Conservation (phyloP, 2,797 vertebrate species). For the Cichlasoma orientale region DNA sequence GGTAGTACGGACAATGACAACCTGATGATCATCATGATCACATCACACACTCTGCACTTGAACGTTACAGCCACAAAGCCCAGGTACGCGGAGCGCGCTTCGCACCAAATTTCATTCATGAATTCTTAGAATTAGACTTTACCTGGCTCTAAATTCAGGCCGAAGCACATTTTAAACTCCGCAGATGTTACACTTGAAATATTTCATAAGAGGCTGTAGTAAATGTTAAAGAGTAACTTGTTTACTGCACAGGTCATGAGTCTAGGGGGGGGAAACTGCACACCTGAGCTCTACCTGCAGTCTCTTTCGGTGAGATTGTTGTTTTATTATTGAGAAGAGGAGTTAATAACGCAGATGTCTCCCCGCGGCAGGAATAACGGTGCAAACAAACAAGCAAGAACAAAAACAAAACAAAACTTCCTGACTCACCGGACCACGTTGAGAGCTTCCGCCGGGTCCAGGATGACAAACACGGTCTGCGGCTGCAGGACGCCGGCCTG, state of each 20-base stretch:
- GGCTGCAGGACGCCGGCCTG: slow-evolving; percentile 53
- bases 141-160: rapidly evolving
- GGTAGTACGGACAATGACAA: not conserved
- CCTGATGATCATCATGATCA: not conserved
- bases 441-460: slow-evolving; percentile 76
- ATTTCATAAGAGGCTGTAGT: not conserved
- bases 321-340: not conserved
- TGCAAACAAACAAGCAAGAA: not conserved
- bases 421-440: slow-evolving; percentile 78
- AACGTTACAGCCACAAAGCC: not conserved
- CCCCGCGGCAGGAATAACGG: not conserved
- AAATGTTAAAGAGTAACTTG: not conserved
- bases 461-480: slow-evolving; percentile 80
- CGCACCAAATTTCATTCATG: not conserved
- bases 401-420: not conserved
- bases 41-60: not conserved
- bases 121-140: not conserved
- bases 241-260: not conserved
- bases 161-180: not conserved
- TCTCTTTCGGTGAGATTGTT: not conserved
- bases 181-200: not conserved
- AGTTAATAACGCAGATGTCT: not conserved
- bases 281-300: not conserved
- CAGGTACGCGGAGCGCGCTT: not conserved
- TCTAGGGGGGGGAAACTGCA: not conserved